These are phyloP conservation scores for Nephila pilipes DNA, from an alignment of 1,140 invertebrate genomes.

Conservation along the genomic window DNA sequence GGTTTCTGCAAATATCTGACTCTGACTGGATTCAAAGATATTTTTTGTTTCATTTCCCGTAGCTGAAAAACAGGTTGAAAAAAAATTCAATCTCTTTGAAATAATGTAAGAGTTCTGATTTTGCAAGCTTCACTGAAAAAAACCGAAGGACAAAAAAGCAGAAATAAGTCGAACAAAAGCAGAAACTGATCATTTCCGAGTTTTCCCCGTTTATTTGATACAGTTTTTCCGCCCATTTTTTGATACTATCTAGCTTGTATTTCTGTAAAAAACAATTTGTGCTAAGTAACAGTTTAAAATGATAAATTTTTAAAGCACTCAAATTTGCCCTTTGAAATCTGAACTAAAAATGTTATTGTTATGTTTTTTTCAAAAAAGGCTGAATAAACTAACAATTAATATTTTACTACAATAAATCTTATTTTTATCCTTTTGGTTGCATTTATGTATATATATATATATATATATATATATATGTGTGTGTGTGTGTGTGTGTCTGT, in stretches of 20 bases:
- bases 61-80: background rate
- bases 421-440: no score
- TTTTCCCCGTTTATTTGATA: slow-evolving; percentile 52
- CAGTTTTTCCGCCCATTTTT: background rate
- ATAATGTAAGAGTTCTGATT: slow-evolving; percentile 64
- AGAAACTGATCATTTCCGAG: slow-evolving; percentile 37
- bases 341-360: background rate
- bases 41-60: background rate
- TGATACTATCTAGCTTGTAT: background rate
- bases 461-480: no score
- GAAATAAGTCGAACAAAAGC: slow-evolving; percentile 6
- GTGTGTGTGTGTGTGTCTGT: no score
- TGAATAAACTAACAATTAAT: no score
- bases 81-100: slow-evolving; percentile 66
- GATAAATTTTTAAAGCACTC: background rate
- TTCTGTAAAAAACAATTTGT: background rate
- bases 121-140: slow-evolving; percentile 11
- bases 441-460: no score
- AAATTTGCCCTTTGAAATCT: background rate
- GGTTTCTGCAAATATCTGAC: slow-evolving; percentile 1
- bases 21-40: background rate
- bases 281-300: slow-evolving; percentile 23
- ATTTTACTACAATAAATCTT: no score
- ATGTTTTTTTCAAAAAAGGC: no score
- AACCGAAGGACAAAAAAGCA: background rate